Evolutionary conservation across 2,113 vertebrate species (phyloP).

Genomic region (Etia nguti): DNA sequence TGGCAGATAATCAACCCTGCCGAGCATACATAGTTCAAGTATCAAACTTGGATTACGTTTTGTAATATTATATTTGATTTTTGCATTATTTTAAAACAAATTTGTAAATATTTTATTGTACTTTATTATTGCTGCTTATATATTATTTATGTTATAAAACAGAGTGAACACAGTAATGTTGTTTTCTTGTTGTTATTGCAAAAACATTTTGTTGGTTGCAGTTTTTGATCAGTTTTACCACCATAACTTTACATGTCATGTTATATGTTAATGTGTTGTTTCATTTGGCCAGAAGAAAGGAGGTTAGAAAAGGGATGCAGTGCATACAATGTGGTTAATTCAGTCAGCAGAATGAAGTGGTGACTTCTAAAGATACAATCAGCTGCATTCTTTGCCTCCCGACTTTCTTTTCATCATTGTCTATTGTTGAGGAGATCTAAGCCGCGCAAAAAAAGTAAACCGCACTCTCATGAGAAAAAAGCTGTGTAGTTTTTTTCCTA

Average conservation of each 20-base stretch:
- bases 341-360: neutral
- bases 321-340: constrained; percentile 30
- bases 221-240: neutral
- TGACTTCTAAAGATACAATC: constrained; percentile 46
- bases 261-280: neutral
- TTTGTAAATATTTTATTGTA: constrained; percentile 19
- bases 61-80: neutral
- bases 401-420: constrained; percentile 37
- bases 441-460: neutral
- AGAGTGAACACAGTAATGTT: neutral
- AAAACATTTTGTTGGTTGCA: neutral
- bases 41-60: neutral
- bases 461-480: neutral
- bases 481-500: neutral
- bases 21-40: neutral
- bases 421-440: neutral
- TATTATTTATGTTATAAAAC: constrained; percentile 42
- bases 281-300: neutral
- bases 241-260: neutral
- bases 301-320: neutral
- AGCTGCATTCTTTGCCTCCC: constrained; percentile 41
- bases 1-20: neutral
- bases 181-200: neutral
- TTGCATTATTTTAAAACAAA: neutral
- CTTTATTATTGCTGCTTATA: neutral